Base-by-base conservation (phyloP, 2,888 invertebrate species). In the Pterobdella sp. region DNA sequence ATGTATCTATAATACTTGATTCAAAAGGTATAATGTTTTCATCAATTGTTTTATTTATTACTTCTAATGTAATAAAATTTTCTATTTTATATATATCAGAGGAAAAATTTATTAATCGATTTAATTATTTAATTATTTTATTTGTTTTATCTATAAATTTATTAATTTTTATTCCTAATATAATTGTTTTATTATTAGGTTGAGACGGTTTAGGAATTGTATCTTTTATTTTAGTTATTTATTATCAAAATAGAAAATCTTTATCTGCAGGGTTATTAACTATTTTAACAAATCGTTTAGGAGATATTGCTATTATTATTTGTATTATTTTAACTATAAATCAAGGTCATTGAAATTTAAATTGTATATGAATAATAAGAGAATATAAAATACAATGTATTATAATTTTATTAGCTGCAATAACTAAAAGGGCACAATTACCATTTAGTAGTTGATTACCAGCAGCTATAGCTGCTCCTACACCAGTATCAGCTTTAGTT, bases 401-500 rank as follows among this genome's bases (percentile, higher is more conserved):
- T 49, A 73, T 84, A 74, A 71, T 86, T 56, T 72, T 84, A 60
- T 70, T 86, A 31, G 88, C 88, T 0, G 86, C 87, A 72, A 87
- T 90, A 85, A 90, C 90, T 75, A 91, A 91, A 84, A 90, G 90
- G 78, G 90, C 90, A 81, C 90, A 91, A 84, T 88, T 90, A 86
- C 90, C 90, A 67, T 91, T 91, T 88, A 89, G 89, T 76, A 87
- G 89, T 66, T 91, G 90, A 79, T 83, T 90, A 68, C 90, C 90
- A 0, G 88, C 88, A 0, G 90, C 90, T 64, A 90, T 90, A 83
- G 89, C 89, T 0, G 90, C 90, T 65, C 90, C 90, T 49, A 90
- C 90, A 0, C 90, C 90, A 14, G 88, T 90, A 73, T 89, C 89
- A n/a, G 87, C 89, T 75, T 86, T 90, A 84, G 90, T 89, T 77